These are phyloP conservation scores for Drosophila punjabiensis DNA, from an alignment of 1,140 invertebrate species.

Conservation along the genomic window DNA sequence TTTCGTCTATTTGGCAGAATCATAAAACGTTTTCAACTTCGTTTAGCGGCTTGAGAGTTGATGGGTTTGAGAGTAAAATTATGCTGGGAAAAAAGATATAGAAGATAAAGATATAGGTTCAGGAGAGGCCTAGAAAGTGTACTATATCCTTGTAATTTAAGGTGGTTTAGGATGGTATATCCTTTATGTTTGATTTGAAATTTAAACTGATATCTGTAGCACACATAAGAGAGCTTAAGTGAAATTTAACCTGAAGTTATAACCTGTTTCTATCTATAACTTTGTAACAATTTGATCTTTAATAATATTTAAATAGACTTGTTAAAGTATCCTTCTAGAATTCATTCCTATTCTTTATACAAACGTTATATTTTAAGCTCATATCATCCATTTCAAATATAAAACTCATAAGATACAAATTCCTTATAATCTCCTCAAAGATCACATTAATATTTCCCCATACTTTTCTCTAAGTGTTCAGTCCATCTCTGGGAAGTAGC, in stretches of 20 bases:
- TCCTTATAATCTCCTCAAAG: too few relatives aligned
- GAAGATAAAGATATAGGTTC: background rate
- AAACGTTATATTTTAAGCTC: background rate
- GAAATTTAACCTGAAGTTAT: background rate
- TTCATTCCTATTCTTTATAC: rapidly evolving
- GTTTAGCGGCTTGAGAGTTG: slow-evolving; percentile 36
- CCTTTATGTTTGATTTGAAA: background rate
- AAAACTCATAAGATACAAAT: background rate
- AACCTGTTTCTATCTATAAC: rapidly evolving
- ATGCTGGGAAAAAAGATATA: slow-evolving; percentile 1
- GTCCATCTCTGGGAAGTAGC: background rate
- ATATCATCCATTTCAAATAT: background rate
- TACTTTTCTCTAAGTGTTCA: background rate
- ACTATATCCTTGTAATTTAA: too few relatives aligned
- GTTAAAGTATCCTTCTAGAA: too few relatives aligned
- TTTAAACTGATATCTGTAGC: too few relatives aligned
- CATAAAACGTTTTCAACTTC: slow-evolving; percentile 67
- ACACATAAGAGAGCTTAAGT: too few relatives aligned
- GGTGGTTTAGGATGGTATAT: too few relatives aligned
- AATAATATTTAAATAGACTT: too few relatives aligned
- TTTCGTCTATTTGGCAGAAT: slow-evolving; percentile 42
- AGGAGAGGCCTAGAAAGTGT: background rate
- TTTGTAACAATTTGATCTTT: rapidly evolving
- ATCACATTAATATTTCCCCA: too few relatives aligned
- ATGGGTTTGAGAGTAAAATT: slow-evolving; percentile 7